phyloP scores from a whole-genome alignment of 2,888 invertebrate genomes.

The Agrotis segetum region DNA sequence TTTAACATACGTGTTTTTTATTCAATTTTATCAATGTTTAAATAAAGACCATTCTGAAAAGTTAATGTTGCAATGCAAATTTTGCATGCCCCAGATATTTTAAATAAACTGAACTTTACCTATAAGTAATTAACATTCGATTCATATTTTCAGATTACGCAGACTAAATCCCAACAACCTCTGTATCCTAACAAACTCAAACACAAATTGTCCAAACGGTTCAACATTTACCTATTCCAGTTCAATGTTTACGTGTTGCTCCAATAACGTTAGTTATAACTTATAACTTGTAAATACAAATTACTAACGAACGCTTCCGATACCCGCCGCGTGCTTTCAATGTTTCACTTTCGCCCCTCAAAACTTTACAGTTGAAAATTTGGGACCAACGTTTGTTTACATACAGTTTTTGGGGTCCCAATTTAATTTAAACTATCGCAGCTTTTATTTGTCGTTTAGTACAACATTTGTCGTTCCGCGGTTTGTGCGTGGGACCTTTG shows the following conservation, averaged over 20 bases:
- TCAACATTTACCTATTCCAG: slow-evolving; percentile 35
- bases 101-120: not conserved
- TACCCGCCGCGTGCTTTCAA: slow-evolving; percentile 80
- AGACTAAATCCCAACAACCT: slow-evolving; percentile 23
- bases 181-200: slow-evolving; percentile 37
- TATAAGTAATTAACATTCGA: not conserved
- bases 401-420: slow-evolving; percentile 88
- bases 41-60: not conserved
- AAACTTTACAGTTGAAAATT: slow-evolving; percentile 79
- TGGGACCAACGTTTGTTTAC: slow-evolving; percentile 85
- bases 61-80: not conserved
- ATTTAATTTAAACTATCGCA: slow-evolving; percentile 90
- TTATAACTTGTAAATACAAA: slow-evolving; percentile 78
- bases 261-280: slow-evolving; percentile 67
- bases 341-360: slow-evolving; percentile 80
- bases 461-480: slow-evolving; percentile 84
- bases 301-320: slow-evolving; percentile 79
- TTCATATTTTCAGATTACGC: slow-evolving; percentile 7
- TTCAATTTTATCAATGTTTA: too few species aligned
- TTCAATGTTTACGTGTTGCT: slow-evolving; percentile 59
- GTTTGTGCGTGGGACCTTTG: slow-evolving; percentile 82
- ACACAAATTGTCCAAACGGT: slow-evolving; percentile 33
- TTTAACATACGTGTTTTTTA: not conserved
- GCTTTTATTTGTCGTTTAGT: slow-evolving; percentile 90
- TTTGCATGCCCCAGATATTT: not conserved